phyloP scores from a whole-genome alignment of 2,113 vertebrate genomes.

The Speoplatyrhinus poulsoni region DNA sequence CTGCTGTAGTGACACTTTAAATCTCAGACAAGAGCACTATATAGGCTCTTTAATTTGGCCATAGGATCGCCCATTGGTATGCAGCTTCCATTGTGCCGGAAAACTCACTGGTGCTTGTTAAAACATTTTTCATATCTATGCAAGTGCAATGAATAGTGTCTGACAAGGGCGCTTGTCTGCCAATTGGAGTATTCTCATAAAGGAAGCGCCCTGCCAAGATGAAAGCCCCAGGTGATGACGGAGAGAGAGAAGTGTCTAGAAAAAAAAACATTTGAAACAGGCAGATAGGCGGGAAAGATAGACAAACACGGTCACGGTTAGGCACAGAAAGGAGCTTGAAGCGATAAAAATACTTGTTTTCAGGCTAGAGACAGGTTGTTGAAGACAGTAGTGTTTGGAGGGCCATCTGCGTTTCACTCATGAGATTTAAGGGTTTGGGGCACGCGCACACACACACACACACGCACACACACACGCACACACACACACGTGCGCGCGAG shows the following conservation, averaged over 20 bases:
- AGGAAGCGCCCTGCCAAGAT: conserved; percentile 66
- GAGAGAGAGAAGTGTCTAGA: conserved; percentile 53
- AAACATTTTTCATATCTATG: conserved; percentile 69
- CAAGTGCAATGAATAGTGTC: conserved; percentile 69
- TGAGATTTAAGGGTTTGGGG: neutral
- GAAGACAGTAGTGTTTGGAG: neutral
- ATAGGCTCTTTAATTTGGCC: conserved; percentile 49
- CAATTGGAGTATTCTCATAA: conserved; percentile 68
- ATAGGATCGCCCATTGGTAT: conserved; percentile 48
- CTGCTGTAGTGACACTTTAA: conserved; percentile 34
- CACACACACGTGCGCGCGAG: no score
- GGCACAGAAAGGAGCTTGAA: conserved; percentile 13
- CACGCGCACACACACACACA: neutral
- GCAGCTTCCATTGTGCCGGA: conserved; percentile 43
- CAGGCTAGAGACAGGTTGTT: no score
- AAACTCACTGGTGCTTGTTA: conserved; percentile 65
- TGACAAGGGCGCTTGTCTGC: conserved; percentile 70
- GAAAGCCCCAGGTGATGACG: conserved; percentile 62
- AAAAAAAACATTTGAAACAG: conserved; percentile 39
- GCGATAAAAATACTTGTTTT: neutral
- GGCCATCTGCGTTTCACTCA: neutral
- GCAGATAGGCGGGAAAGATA: conserved; percentile 21
- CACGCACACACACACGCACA: neutral
- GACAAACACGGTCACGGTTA: neutral
- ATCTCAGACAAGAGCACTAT: conserved; percentile 40